Base-by-base conservation (phyloP, 2,888 invertebrate species). In the Mesochorus sp. region DNA sequence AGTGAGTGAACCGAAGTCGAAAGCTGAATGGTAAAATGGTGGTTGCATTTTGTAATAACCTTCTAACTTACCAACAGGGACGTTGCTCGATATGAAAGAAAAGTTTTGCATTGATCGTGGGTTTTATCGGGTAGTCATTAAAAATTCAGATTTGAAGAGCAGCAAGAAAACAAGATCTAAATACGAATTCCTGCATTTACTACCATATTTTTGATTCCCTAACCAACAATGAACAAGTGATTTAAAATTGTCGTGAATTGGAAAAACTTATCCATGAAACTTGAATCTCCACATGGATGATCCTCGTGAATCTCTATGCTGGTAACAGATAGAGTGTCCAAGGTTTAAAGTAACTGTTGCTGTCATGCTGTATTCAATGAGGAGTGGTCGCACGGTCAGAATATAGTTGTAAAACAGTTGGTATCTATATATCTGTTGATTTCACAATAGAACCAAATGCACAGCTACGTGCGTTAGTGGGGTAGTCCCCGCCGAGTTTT, bases 121-220 rank as follows among this genome's bases (percentile, higher is more conserved):
- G 2, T 57, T 44, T 66, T 28, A 75, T 81, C 71, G 47, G 68
- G 70, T 68, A 24, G 70, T 73, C 76, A 75, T 82, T 79, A 82
- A 83, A 84, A 78, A 81, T 84, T 81, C 80, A 83, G 72, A 81
- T 79, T 74, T 73, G 47, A 61, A 70, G 72, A 72, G 47, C 70
- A 73, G 21, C 66, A 39, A 55, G 53, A 28, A 10, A 34, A 12
- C n/a, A 49, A 34, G 37, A 49, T 47, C 28, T 34, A n/a, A 26
- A 55, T 49, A 47, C 17, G 19, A 31, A 64, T 51, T 14, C 10
- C 31, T 10, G 21, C 19, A 26, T 26, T 26, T 14, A 14, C 10
- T 57, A 26, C 26, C 4, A 49, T 39, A 14, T 44, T 37, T 44
- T 49, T 12, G 26, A 49, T n/a, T n/a, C n/a, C n/a, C n/a, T n/a